These are phyloP conservation scores for Pollimyrus isidori DNA, from an alignment of 2,113 vertebrate species.

Conservation along the genomic window DNA sequence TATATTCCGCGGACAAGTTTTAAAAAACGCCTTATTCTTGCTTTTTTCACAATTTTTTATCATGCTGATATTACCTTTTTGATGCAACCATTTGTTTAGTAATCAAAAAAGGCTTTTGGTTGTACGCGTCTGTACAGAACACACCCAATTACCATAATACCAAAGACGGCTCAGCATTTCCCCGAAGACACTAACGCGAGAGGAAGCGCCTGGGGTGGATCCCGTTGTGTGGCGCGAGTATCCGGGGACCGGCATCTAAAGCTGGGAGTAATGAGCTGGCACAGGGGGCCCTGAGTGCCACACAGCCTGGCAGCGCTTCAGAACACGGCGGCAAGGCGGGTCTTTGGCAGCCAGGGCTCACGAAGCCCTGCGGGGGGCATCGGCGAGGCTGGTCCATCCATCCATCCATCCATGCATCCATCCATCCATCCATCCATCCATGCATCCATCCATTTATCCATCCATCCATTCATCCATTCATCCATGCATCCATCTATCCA, in stretches of 20 bases:
- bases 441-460: too few relatives aligned
- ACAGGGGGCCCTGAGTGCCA: not conserved
- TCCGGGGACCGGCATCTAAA: not conserved
- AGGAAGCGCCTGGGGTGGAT: not conserved
- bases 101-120: not conserved
- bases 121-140: not conserved
- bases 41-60: not conserved
- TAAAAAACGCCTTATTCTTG: not conserved
- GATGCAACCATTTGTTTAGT: not conserved
- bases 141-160: not conserved
- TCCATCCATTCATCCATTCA: not conserved
- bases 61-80: not conserved
- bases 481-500: not conserved
- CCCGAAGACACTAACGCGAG: not conserved
- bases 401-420: not conserved
- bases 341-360: not conserved
- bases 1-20: not conserved
- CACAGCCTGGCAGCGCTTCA: not conserved
- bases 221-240: not conserved
- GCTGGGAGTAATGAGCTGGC: not conserved
- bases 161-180: not conserved
- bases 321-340: not conserved
- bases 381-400: not conserved
- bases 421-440: not conserved
- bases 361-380: not conserved